Percentiles rank a stretch among this genome's conserved stretches.
These are phyloP conservation scores for Coelinius sp. DNA, from an alignment of 2,888 invertebrate genomes.

Conservation along the genomic window DNA sequence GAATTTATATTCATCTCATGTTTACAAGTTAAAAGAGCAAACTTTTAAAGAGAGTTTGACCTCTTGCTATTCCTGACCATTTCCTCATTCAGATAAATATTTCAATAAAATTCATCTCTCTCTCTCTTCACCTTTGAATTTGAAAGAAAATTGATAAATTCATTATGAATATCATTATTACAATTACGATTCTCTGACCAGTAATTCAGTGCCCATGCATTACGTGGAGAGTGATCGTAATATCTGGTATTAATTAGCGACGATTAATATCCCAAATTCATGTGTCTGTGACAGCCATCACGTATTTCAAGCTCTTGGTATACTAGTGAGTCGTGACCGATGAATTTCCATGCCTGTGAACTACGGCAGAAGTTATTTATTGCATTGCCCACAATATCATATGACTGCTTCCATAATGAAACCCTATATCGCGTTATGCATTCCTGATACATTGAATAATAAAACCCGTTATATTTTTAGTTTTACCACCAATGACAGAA, in stretches of 20 bases:
- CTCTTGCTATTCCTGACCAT: not conserved
- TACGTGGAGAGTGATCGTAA: slow-evolving; percentile 38
- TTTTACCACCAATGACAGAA: not conserved
- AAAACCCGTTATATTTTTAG: not conserved
- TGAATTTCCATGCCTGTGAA: slow-evolving; percentile 26
- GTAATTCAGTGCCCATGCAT: slow-evolving; percentile 37
- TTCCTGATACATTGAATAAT: not conserved
- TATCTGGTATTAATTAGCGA: slow-evolving; percentile 56
- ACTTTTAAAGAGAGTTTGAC: not conserved
- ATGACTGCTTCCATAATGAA: not conserved
- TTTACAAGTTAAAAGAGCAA: not conserved
- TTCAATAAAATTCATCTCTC: not conserved
- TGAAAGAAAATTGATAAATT: too few species aligned
- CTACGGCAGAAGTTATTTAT: slow-evolving; percentile 42
- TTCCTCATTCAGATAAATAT: not conserved
- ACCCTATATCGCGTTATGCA: not conserved
- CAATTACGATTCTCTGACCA: not conserved
- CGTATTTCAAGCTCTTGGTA: slow-evolving; percentile 42
- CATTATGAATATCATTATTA: too few species aligned
- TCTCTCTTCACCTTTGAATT: too few species aligned
- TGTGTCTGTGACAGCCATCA: slow-evolving; percentile 55
- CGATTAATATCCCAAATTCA: slow-evolving; percentile 60
- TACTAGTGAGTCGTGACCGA: slow-evolving; percentile 37
- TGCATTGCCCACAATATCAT: slow-evolving; percentile 27
- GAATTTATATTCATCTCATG: not conserved